These are phyloP conservation scores for Zapus hudsonius DNA, from an alignment of 2,113 vertebrate species.

Conservation along the genomic window DNA sequence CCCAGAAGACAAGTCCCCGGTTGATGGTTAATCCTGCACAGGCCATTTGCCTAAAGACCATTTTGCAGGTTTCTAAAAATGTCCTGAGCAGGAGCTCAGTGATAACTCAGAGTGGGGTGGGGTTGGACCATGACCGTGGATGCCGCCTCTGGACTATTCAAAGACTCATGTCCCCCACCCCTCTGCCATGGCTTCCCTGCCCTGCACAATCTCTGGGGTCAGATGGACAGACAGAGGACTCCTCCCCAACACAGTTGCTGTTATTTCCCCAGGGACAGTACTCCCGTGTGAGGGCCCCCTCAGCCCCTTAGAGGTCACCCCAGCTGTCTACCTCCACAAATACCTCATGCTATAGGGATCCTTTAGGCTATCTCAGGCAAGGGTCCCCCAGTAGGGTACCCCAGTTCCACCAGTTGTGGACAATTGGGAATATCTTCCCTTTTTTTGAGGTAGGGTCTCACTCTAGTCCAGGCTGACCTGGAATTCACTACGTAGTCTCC, in stretches of 20 bases:
- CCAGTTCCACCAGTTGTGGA: too few species aligned
- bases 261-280: neutral
- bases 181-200: neutral
- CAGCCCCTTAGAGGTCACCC: neutral
- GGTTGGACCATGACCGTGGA: neutral
- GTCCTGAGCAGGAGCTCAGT: neutral
- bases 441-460: neutral
- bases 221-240: neutral
- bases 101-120: neutral
- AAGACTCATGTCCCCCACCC: neutral
- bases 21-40: slow-evolving; percentile 20
- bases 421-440: neutral
- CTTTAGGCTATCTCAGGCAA: neutral
- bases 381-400: neutral
- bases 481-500: too few species aligned
- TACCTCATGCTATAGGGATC: neutral
- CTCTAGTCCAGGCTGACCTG: too few species aligned
- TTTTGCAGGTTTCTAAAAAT: neutral
- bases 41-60: neutral
- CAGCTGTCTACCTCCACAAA: neutral
- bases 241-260: neutral
- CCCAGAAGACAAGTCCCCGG: neutral
- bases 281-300: neutral
- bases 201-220: neutral
- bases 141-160: accelerated